Evolutionary conservation across 2,113 vertebrate species (phyloP).

Genomic region (Solea solea): DNA sequence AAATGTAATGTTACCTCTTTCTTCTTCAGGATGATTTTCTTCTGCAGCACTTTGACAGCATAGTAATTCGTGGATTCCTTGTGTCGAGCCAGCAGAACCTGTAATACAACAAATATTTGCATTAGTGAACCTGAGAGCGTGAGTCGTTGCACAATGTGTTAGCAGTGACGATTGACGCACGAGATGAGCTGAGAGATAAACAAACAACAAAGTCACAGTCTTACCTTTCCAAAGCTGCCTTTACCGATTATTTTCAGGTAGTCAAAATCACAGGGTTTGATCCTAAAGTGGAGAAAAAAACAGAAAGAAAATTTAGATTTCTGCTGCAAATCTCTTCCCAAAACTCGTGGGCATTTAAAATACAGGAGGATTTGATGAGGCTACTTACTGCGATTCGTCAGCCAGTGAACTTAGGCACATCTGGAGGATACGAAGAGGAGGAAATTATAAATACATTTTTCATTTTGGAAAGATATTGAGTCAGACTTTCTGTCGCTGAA

Average conservation of each 20-base stretch:
- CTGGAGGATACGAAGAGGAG: slow-evolving; percentile 46
- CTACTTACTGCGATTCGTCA: slow-evolving; percentile 82
- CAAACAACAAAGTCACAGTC: neutral
- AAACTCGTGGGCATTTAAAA: neutral
- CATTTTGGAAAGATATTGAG: neutral
- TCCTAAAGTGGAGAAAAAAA: slow-evolving; percentile 57
- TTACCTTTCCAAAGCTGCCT: slow-evolving; percentile 86
- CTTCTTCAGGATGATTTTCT: slow-evolving; percentile 86
- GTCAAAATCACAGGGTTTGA: slow-evolving; percentile 84
- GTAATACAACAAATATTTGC: slow-evolving; percentile 8
- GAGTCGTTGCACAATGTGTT: too few relatives aligned
- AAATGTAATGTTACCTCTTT: slow-evolving; percentile 77
- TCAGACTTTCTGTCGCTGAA: neutral
- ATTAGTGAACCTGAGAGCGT: neutral
- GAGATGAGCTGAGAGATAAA: neutral
- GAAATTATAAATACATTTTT: neutral
- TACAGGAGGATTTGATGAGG: neutral
- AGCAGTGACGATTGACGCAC: too few relatives aligned
- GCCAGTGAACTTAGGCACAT: slow-evolving; percentile 68
- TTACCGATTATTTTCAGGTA: slow-evolving; percentile 86
- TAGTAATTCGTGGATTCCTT: slow-evolving; percentile 82
- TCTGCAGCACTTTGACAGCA: slow-evolving; percentile 86
- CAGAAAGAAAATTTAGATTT: neutral
- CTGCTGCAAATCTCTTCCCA: neutral
- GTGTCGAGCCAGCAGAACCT: slow-evolving; percentile 84